Percentiles rank a stretch among this genome's conserved stretches.
Conservation (phyloP, 2,888 invertebrate species). For the Chloroclysta siterata region DNA sequence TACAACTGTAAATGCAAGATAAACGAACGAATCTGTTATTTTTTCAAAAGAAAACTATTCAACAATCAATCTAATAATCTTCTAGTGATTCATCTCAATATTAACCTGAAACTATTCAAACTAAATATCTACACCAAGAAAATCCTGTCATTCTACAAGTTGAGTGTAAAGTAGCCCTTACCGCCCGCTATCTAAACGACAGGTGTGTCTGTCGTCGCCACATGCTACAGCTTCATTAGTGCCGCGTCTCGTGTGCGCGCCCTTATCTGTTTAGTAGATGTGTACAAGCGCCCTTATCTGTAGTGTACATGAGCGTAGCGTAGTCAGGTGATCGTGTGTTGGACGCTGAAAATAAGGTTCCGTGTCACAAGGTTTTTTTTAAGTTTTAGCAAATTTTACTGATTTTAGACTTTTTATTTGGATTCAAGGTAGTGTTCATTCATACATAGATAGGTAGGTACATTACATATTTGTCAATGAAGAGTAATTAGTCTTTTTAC, state of each 20-base stretch:
- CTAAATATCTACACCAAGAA: background rate
- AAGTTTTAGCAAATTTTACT: too few relatives aligned
- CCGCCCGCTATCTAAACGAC: constrained; percentile 21
- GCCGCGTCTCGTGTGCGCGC: constrained; percentile 16
- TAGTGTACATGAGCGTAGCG: background rate
- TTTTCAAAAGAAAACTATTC: too few relatives aligned
- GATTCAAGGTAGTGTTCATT: background rate
- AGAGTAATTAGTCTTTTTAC: too few relatives aligned
- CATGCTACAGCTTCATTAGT: constrained; percentile 28
- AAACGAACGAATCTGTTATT: too few relatives aligned
- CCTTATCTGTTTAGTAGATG: constrained; percentile 23
- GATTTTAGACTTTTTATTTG: too few relatives aligned
- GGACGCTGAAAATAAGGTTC: background rate
- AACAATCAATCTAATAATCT: too few relatives aligned
- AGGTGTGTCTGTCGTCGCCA: constrained; percentile 28
- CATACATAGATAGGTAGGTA: too few relatives aligned
- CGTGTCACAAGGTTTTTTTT: too few relatives aligned
- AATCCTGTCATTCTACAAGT: background rate
- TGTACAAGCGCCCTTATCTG: constrained; percentile 14
- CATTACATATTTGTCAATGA: too few relatives aligned
- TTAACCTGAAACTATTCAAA: too few relatives aligned
- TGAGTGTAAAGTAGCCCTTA: constrained; percentile 12
- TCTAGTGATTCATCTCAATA: too few relatives aligned
- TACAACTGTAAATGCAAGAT: too few relatives aligned
- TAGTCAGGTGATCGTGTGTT: background rate